Evolutionary conservation across 1,140 invertebrate genomes (phyloP).

Genomic region (Carcinoscorpius rotundicauda): DNA sequence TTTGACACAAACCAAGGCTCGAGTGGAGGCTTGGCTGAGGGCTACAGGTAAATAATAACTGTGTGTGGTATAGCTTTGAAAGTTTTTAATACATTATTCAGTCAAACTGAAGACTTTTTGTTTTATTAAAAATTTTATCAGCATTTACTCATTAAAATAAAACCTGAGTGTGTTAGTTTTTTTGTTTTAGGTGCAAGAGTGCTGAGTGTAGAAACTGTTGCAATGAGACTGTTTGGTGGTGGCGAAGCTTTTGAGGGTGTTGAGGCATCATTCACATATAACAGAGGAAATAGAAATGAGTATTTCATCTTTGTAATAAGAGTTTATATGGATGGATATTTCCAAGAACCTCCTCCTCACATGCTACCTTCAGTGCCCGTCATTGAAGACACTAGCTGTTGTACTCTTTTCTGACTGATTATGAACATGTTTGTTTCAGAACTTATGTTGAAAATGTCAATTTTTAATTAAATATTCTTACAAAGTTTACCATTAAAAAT

Average conservation of each 20-base stretch:
- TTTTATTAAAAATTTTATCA: no score
- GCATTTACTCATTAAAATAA: no score
- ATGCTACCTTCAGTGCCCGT: conserved; percentile 16
- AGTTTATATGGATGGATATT: conserved; percentile 20
- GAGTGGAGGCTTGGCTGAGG: conserved; percentile 17
- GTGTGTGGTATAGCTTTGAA: no score
- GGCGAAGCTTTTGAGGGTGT: conserved; percentile 19
- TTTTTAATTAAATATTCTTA: no score
- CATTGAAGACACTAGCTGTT: conserved; percentile 10
- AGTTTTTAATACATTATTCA: no score
- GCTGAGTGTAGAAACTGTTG: conserved; percentile 18
- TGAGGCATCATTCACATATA: conserved; percentile 22
- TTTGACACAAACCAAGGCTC: conserved; percentile 9
- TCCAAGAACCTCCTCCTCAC: conserved; percentile 15
- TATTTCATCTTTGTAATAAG: conserved; percentile 23
- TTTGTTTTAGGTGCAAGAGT: conserved; percentile 15
- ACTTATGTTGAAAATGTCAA: no score
- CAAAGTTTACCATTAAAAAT: no score
- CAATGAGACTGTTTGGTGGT: conserved; percentile 19
- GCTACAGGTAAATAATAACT: conserved; percentile 15
- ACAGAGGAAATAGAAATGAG: conserved; percentile 12
- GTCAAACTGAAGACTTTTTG: no score
- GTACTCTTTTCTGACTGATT: conserved; percentile 3
- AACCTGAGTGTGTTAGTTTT: no score
- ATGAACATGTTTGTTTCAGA: no score